Conservation (phyloP, 1,140 invertebrate genomes). For the Epicauta chinensis region DNA sequence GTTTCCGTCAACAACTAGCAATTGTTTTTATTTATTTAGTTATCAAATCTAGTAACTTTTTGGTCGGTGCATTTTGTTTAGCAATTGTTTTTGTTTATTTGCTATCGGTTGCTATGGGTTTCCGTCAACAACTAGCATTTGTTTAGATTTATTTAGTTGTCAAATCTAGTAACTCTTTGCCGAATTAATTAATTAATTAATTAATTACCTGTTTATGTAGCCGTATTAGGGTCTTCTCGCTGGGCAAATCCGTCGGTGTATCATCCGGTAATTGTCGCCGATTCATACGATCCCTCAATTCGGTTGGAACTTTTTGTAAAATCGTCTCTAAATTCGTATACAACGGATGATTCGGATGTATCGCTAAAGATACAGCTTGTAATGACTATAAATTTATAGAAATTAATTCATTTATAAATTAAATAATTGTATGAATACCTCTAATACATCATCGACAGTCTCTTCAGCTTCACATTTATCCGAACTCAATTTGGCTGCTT, state of each 20-base stretch:
- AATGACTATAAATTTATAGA: slow-evolving; percentile 52
- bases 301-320: slow-evolving; percentile 75
- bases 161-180: too few species aligned
- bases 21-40: too few species aligned
- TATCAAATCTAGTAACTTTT: too few species aligned
- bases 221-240: slow-evolving; percentile 73
- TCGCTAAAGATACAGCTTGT: slow-evolving; percentile 60
- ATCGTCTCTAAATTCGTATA: slow-evolving; percentile 78
- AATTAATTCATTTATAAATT: too few species aligned
- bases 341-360: slow-evolving; percentile 62
- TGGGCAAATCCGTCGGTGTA: slow-evolving; percentile 62
- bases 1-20: too few species aligned
- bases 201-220: slow-evolving; percentile 63
- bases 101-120: too few species aligned
- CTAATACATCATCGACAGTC: slow-evolving; percentile 87
- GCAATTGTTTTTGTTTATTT: too few species aligned
- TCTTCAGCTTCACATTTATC: slow-evolving; percentile 97
- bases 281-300: slow-evolving; percentile 66
- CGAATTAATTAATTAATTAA: neutral
- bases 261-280: slow-evolving; percentile 57
- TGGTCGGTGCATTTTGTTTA: too few species aligned
- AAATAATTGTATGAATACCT: slow-evolving; percentile 54
- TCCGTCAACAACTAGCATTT: too few species aligned
- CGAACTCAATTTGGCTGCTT: slow-evolving; percentile 92
- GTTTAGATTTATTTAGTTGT: too few species aligned